These are phyloP conservation scores for Mimachlamys varia DNA, from an alignment of 2,888 invertebrate species.

Conservation along the genomic window DNA sequence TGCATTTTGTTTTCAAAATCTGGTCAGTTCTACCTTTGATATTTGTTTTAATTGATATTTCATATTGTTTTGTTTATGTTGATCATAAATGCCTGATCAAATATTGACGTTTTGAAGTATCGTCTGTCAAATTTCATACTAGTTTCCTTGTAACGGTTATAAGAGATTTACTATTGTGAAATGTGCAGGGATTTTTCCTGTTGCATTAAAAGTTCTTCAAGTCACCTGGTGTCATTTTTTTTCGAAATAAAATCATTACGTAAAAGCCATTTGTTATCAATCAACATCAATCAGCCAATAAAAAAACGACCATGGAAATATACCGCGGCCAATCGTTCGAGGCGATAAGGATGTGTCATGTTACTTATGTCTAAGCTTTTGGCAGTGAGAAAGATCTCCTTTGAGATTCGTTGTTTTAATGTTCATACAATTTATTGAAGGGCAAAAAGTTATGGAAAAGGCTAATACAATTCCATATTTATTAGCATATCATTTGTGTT, in stretches of 20 bases:
- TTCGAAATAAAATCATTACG: not conserved
- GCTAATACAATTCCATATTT: no score
- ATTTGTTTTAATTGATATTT: not conserved
- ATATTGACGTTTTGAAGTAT: not conserved
- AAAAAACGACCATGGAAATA: not conserved
- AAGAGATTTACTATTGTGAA: not conserved
- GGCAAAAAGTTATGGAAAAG: no score
- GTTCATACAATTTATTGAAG: no score
- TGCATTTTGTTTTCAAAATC: not conserved
- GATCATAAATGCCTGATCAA: not conserved
- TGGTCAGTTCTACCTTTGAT: not conserved
- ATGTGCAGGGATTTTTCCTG: not conserved
- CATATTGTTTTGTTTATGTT: not conserved
- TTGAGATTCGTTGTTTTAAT: no score
- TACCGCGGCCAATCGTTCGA: not conserved
- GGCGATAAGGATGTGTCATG: no score
- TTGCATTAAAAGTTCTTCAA: not conserved
- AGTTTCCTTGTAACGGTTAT: slow-evolving; percentile 11
- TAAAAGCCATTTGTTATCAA: not conserved
- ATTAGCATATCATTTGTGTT: no score
- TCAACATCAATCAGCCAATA: not conserved
- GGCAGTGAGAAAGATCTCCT: no score
- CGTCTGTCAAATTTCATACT: not conserved
- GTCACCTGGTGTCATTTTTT: not conserved
- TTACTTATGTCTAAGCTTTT: no score